Percentiles rank a stretch among this genome's conserved stretches.
Conservation (phyloP, 2,113 vertebrate species). For the Raja brachyura region DNA sequence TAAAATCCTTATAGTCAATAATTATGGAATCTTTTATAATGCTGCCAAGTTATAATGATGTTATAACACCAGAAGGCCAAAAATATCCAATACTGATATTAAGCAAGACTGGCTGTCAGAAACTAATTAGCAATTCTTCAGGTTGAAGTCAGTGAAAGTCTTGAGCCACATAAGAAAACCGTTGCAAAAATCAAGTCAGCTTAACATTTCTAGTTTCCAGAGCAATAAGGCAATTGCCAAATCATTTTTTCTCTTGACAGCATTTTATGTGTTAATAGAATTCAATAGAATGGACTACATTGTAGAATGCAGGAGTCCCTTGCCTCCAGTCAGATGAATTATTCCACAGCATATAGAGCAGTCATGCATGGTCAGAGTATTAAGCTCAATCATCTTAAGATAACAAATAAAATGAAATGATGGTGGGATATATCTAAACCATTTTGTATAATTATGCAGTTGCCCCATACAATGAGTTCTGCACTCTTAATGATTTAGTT, state of each 20-base stretch:
- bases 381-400: neutral
- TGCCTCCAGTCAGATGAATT: neutral
- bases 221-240: neutral
- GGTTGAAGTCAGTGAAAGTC: neutral
- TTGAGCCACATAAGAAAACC: neutral
- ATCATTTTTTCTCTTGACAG: neutral
- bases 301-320: neutral
- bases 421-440: neutral
- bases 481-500: neutral
- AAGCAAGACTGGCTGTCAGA: neutral
- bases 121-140: neutral
- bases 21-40: no score
- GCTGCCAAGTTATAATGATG: neutral
- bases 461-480: neutral
- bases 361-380: neutral
- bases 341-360: neutral
- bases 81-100: neutral
- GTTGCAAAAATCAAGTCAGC: neutral
- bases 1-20: neutral
- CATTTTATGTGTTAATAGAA: neutral
- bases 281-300: neutral
- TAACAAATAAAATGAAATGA: neutral
- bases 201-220: neutral
- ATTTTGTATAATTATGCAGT: neutral
- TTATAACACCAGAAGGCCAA: neutral